A percentile compares a stretch with the other conserved stretches of the same genome.
phyloP scores from a whole-genome alignment of 2,113 vertebrate genomes.

The Pristiophorus japonicus region DNA sequence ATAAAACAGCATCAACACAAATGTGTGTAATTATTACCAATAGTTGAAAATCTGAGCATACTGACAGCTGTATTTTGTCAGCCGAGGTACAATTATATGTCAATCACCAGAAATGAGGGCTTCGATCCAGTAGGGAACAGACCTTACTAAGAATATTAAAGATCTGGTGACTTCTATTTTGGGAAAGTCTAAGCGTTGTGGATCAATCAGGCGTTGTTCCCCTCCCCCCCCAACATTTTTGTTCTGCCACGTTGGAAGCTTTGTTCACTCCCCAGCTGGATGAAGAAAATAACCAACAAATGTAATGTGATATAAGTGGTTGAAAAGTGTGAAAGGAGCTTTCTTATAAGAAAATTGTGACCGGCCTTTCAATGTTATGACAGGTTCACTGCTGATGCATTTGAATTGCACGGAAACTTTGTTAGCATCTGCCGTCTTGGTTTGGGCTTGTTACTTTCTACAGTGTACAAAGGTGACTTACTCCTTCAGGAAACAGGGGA shows the following conservation, averaged over 20 bases:
- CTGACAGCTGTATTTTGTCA: neutral
- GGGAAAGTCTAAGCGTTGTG: neutral
- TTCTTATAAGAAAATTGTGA: neutral
- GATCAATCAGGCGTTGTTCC: neutral
- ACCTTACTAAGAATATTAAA: neutral
- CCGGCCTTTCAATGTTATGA: neutral
- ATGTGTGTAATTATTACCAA: neutral
- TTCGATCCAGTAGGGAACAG: neutral
- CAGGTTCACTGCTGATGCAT: neutral
- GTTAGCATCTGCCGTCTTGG: neutral
- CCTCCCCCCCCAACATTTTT: neutral
- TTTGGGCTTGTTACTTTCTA: neutral
- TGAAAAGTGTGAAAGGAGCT: neutral
- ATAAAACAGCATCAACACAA: conserved; percentile 1
- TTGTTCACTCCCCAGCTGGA: neutral
- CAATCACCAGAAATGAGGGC: neutral
- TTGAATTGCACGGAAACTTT: neutral
- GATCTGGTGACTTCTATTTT: neutral
- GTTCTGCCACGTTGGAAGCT: neutral
- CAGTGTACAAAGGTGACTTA: neutral
- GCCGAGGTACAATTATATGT: neutral
- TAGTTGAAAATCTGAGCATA: neutral
- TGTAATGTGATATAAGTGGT: neutral
- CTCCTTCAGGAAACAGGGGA: neutral
- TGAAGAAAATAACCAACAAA: neutral